phyloP scores from a whole-genome alignment of 2,888 invertebrate species.

The Papilio protenor region DNA sequence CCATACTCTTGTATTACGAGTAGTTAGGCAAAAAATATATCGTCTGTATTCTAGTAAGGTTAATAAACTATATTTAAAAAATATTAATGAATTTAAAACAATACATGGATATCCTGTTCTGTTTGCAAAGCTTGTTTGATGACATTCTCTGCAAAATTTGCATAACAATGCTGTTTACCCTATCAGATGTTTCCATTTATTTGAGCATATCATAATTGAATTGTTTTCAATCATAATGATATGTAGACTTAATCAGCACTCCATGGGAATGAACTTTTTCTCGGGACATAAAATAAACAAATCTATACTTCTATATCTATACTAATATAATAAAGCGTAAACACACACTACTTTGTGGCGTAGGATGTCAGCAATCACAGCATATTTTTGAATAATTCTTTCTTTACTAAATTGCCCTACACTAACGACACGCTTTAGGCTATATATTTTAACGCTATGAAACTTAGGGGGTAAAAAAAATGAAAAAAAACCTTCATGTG shows the following conservation, averaged over 20 bases:
- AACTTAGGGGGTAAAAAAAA: too few relatives aligned
- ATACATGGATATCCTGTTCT: conserved; percentile 7
- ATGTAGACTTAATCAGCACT: not conserved
- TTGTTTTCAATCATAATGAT: conserved; percentile 12
- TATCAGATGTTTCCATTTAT: conserved; percentile 13
- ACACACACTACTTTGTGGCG: too few relatives aligned
- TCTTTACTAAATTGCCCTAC: too few relatives aligned
- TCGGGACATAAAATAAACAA: not conserved
- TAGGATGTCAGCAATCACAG: too few relatives aligned
- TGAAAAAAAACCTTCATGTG: too few relatives aligned
- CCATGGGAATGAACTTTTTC: conserved; percentile 2
- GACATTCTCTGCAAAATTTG: not conserved
- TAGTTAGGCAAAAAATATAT: not conserved
- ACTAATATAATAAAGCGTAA: too few relatives aligned
- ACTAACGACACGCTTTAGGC: too few relatives aligned
- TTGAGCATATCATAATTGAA: conserved; percentile 9
- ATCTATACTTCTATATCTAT: too few relatives aligned
- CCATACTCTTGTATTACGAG: too few relatives aligned
- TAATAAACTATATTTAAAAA: not conserved
- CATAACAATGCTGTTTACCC: conserved; percentile 14
- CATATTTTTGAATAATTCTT: too few relatives aligned
- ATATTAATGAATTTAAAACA: not conserved
- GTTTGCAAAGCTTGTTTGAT: conserved; percentile 3
- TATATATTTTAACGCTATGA: too few relatives aligned
- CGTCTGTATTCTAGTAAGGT: not conserved